Conservation (phyloP, 2,797 vertebrate genomes). For the Cephalopachus bancanus region DNA sequence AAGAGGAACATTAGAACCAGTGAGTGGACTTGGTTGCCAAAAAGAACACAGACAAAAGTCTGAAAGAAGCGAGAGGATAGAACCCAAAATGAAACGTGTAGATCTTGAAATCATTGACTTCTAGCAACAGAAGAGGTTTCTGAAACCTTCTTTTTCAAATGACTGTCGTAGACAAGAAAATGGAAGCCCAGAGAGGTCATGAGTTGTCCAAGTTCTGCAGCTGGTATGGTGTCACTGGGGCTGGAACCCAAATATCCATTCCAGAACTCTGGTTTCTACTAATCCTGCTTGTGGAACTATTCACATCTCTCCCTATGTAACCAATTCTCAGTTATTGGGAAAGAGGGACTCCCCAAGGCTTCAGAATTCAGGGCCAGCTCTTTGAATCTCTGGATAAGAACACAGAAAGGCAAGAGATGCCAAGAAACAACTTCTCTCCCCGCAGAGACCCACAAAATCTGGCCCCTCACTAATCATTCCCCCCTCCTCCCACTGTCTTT, state of each 20-base stretch:
- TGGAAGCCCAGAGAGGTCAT: background rate
- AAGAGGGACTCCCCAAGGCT: background rate
- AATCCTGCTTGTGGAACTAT: background rate
- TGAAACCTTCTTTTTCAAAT: background rate
- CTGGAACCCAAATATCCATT: background rate
- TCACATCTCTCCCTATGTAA: background rate
- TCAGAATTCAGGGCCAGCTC: slow-evolving; percentile 22
- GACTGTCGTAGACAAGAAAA: slow-evolving; percentile 8
- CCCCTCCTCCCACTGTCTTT: background rate
- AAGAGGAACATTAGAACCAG: background rate
- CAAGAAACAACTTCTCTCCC: background rate
- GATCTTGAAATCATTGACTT: slow-evolving; percentile 31
- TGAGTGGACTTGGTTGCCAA: background rate
- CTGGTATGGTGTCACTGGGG: background rate
- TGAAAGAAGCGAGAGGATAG: slow-evolving; percentile 18
- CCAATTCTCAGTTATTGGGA: background rate
- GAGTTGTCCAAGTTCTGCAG: background rate
- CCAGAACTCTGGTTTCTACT: background rate
- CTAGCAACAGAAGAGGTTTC: background rate
- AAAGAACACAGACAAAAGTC: background rate
- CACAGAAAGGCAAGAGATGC: slow-evolving; percentile 30
- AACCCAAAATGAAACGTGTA: background rate
- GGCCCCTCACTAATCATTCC: background rate
- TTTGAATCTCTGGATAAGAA: slow-evolving; percentile 20
- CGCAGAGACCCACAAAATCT: background rate